Evolutionary conservation across 2,113 vertebrate species (phyloP).

Genomic region (Elephas maximus): DNA sequence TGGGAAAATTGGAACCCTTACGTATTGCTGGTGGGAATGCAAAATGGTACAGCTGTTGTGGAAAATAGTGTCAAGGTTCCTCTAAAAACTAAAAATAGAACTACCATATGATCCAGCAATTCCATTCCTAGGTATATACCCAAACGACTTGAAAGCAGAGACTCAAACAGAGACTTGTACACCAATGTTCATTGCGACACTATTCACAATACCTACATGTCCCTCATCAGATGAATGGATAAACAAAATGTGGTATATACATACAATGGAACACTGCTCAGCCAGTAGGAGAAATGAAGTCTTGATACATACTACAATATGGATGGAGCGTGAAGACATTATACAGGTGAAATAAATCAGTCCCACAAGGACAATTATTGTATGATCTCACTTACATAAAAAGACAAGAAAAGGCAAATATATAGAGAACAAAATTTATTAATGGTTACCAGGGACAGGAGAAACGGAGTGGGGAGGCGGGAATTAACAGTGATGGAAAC

Average conservation of each 20-base stretch:
- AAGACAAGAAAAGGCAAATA: not conserved
- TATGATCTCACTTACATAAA: not conserved
- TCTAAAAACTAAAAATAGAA: not conserved
- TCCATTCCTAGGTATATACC: not conserved
- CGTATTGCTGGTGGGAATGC: not conserved
- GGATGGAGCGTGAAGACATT: not conserved
- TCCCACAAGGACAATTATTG: not conserved
- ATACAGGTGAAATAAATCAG: not conserved
- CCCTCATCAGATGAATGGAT: not conserved
- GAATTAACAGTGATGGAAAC: not conserved
- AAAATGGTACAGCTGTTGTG: not conserved
- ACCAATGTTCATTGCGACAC: not conserved
- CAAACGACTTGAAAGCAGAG: not conserved
- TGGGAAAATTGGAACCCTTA: not conserved
- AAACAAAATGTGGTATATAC: not conserved
- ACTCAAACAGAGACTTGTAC: not conserved
- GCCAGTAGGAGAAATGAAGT: not conserved
- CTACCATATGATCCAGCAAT: not conserved
- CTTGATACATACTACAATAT: not conserved
- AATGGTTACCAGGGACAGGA: not conserved
- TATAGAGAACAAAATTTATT: not conserved
- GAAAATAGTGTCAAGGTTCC: not conserved
- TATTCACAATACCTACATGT: not conserved
- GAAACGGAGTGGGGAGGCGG: not conserved
- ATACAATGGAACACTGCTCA: not conserved